Conservation (phyloP, 2,797 vertebrate genomes). For the Sebastes flavidus region DNA sequence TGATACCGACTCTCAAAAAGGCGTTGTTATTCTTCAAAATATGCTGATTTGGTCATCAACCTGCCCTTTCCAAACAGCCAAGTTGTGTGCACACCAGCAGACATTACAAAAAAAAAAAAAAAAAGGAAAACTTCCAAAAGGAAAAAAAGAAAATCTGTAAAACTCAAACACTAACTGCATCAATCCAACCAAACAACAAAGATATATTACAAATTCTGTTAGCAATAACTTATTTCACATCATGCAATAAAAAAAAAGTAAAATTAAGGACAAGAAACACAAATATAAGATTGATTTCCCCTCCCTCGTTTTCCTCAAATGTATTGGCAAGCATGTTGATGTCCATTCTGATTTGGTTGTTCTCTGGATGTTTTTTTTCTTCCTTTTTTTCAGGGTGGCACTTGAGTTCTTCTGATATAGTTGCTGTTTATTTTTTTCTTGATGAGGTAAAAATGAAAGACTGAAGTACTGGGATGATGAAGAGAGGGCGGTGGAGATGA, state of each 20-base stretch:
- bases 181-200: slow-evolving; percentile 91
- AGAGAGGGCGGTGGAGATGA: slow-evolving; percentile 33
- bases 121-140: background rate
- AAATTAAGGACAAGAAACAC: slow-evolving; percentile 88
- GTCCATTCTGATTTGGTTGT: slow-evolving; percentile 69
- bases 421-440: slow-evolving; percentile 52
- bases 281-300: slow-evolving; percentile 60
- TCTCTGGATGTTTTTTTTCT: slow-evolving; percentile 19
- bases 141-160: slow-evolving; percentile 69
- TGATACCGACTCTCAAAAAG: background rate
- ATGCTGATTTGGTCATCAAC: slow-evolving; percentile 41
- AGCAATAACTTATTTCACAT: slow-evolving; percentile 99
- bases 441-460: slow-evolving; percentile 79
- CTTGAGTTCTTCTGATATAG: slow-evolving; percentile 82
- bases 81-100: slow-evolving; percentile 46
- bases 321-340: slow-evolving; percentile 82
- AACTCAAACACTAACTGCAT: slow-evolving; percentile 89
- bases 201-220: slow-evolving; percentile 98
- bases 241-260: slow-evolving; percentile 93
- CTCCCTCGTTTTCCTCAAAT: slow-evolving; percentile 78
- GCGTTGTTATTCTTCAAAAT: slow-evolving; percentile 20
- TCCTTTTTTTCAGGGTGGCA: slow-evolving; percentile 84
- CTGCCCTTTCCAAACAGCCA: slow-evolving; percentile 41
- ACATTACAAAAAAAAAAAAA: slow-evolving; percentile 35
- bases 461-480: slow-evolving; percentile 58